These are phyloP conservation scores for Brienomyrus longianalis DNA, from an alignment of 2,113 vertebrate species.

Conservation along the genomic window DNA sequence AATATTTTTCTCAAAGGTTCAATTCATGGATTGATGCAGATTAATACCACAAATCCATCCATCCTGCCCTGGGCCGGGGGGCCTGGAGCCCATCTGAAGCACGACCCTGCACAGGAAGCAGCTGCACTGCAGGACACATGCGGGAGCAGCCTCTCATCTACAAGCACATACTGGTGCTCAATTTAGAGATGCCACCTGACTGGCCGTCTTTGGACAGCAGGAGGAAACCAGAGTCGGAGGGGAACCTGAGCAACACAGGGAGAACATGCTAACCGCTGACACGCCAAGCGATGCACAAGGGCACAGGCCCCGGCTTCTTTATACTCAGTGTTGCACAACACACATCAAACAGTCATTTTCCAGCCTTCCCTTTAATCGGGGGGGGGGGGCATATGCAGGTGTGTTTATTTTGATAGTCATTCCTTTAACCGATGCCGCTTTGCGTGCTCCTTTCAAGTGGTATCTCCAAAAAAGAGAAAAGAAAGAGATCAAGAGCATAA, in stretches of 20 bases:
- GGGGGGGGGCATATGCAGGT: background rate
- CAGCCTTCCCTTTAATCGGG: background rate
- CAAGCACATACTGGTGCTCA: background rate
- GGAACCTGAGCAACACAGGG: background rate
- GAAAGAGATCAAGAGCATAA: background rate
- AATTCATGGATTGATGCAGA: background rate
- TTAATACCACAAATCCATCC: background rate
- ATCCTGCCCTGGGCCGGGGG: background rate
- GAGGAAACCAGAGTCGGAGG: background rate
- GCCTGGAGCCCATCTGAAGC: background rate
- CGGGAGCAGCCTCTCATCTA: background rate
- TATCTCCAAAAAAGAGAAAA: background rate
- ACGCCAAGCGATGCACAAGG: background rate
- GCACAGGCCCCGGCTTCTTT: background rate
- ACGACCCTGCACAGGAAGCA: background rate
- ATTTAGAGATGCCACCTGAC: background rate
- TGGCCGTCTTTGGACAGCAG: background rate
- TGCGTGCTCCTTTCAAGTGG: background rate
- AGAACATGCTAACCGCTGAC: background rate
- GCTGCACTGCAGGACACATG: background rate
- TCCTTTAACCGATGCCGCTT: background rate
- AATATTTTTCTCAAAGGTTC: no score
- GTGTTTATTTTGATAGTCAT: background rate
- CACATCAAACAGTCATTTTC: background rate
- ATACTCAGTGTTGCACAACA: background rate